phyloP scores from a whole-genome alignment of 2,113 vertebrate species.

The Euleptes europaea region DNA sequence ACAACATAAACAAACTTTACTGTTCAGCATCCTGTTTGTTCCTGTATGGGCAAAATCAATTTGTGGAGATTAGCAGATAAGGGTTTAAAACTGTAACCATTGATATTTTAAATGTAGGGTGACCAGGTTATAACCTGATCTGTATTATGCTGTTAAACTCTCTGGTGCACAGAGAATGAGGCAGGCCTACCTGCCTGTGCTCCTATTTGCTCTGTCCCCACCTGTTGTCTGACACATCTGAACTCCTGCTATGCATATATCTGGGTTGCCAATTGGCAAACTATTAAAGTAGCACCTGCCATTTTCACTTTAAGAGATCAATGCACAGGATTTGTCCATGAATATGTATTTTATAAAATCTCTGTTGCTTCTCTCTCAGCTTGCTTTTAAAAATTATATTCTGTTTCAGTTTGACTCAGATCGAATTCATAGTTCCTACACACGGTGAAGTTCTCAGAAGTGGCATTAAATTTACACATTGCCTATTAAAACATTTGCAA shows the following conservation, averaged over 20 bases:
- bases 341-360: conserved; percentile 26
- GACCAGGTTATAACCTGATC: not conserved
- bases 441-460: conserved; percentile 45
- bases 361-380: not conserved
- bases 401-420: conserved; percentile 55
- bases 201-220: not conserved
- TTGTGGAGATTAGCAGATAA: not conserved
- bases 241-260: not conserved
- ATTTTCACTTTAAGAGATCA: not conserved
- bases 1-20: not conserved
- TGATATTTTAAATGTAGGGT: not conserved
- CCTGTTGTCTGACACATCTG: not conserved
- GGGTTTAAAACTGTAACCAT: not conserved
- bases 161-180: not conserved
- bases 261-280: not conserved
- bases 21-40: not conserved
- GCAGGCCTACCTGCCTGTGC: not conserved
- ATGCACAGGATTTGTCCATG: not conserved
- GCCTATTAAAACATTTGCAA: conserved; percentile 73
- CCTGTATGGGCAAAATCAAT: not conserved
- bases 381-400: conserved; percentile 46
- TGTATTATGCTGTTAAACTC: not conserved
- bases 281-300: not conserved
- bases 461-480: conserved; percentile 62
- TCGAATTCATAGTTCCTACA: conserved; percentile 29